Evolutionary conservation across 2,888 invertebrate species (phyloP), one percentile per base, ranked within the genome.

Genomic region (Ptilodon capucinus): DNA sequence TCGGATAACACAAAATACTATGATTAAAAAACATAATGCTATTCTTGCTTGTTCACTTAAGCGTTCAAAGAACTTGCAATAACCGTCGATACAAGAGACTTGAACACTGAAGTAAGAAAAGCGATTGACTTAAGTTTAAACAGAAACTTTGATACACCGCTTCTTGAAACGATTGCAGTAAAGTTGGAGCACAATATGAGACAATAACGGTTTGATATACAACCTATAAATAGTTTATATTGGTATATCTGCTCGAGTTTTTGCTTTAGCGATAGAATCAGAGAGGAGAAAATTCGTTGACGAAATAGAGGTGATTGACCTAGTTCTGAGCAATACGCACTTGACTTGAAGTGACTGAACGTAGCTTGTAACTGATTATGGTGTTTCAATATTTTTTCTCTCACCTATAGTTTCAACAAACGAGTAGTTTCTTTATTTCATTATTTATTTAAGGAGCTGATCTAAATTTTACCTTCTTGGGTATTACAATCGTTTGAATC

Each of bases 101-200:
- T 49, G 48, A 61, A 60, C 61, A 60, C 54, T 54, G 28, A 42
- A 39, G 17, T 46, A 47, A 60, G 60, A 45, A 60, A 59, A 53
- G 63, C 56, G 59, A 59, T 62, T 57, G 57, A n/a, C n/a, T n/a
- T n/a, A n/a, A 48, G 44, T 59, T 42, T 39, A 42, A 44, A 53
- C 57, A 48, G 56, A 56, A 46, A 50, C 54, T 44, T 62, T 46
- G 47, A 34, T 49, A 59, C 45, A 56, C 52, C 59, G 50, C 54
- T 57, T 48, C 51, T 54, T 50, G 28, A 56, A 42, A 45, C 56
- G 53, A 44, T 46, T 46, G 52, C 48, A 41, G 30, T 53, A 60
- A 56, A 14, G 6, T 34, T 34, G 34, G 28, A 14, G 3, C n/a
- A 3, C 28, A n/a, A 2, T 11, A n/a, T 28, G 28, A 28, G 11